These are phyloP conservation scores for Drosophila kikkawai DNA, from an alignment of 1,140 invertebrate genomes.

Conservation along the genomic window DNA sequence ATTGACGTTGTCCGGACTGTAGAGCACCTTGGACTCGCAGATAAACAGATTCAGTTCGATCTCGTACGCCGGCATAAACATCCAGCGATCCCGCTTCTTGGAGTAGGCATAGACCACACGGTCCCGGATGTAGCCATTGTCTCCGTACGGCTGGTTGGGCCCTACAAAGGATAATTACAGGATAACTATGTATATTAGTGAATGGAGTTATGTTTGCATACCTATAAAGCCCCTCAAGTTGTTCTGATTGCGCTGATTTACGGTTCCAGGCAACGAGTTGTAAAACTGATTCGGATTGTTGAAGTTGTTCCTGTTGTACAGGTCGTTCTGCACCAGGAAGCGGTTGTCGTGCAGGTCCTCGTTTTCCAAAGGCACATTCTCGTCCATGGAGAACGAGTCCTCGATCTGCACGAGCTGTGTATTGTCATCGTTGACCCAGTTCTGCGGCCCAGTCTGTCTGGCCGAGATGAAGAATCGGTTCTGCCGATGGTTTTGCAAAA, in stretches of 20 bases:
- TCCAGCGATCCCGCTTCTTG: conserved; percentile 91
- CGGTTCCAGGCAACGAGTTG: conserved; percentile 84
- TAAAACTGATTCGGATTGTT: conserved; percentile 84
- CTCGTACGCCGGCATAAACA: conserved; percentile 92
- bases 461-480: conserved; percentile 94
- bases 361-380: conserved; percentile 68
- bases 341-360: conserved; percentile 82
- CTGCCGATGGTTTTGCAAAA: conserved; percentile 93
- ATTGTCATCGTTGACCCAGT: conserved; percentile 95
- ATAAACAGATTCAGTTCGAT: conserved; percentile 92
- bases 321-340: conserved; percentile 74
- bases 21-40: conserved; percentile 93
- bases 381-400: conserved; percentile 90
- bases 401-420: conserved; percentile 91
- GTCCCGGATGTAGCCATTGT: conserved; percentile 81
- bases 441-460: conserved; percentile 89
- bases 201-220: conserved; percentile 2
- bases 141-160: conserved; percentile 69
- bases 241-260: conserved; percentile 77
- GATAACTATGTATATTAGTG: no score
- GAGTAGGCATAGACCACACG: conserved; percentile 90
- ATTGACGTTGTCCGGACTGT: conserved; percentile 87
- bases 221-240: conserved; percentile 76
- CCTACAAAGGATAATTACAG: conserved; percentile 24
- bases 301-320: conserved; percentile 80